A percentile compares a stretch with the other conserved stretches of the same genome.
phyloP scores from a whole-genome alignment of 1,140 invertebrate genomes.

The Tetramorium alpestre region DNA sequence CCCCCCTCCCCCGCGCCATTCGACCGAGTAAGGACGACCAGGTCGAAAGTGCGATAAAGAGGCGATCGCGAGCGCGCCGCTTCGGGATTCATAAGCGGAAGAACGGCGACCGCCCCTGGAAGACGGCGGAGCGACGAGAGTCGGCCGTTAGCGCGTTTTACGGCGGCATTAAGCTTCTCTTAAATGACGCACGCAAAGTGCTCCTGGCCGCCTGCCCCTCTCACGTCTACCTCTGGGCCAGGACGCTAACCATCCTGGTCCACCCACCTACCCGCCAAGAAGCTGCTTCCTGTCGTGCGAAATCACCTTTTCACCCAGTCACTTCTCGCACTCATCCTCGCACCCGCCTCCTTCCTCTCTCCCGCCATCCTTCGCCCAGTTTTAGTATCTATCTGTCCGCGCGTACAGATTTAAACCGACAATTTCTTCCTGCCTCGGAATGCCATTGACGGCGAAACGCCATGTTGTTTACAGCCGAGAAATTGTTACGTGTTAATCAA shows the following conservation, averaged over 20 bases:
- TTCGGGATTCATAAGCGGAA: slow-evolving; percentile 39
- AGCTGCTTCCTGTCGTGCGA: slow-evolving; percentile 46
- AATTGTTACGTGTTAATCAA: slow-evolving; percentile 15
- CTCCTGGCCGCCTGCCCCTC: slow-evolving; percentile 11
- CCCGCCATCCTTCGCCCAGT: not conserved
- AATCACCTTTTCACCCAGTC: slow-evolving; percentile 52
- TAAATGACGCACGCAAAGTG: slow-evolving; percentile 78
- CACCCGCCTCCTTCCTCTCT: not conserved
- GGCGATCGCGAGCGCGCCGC: slow-evolving; percentile 29
- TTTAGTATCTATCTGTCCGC: slow-evolving; percentile 34
- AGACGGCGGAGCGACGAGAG: slow-evolving; percentile 59
- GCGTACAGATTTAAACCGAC: slow-evolving; percentile 29
- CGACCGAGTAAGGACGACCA: not conserved
- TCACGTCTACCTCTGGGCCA: slow-evolving; percentile 29
- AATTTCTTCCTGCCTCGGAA: not conserved
- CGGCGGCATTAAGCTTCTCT: slow-evolving; percentile 78
- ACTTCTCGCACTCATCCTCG: slow-evolving; percentile 38
- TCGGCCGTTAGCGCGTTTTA: slow-evolving; percentile 77
- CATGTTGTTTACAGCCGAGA: not conserved
- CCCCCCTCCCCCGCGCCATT: not conserved
- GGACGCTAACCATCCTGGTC: slow-evolving; percentile 45
- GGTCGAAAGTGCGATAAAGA: slow-evolving; percentile 40
- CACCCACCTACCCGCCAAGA: slow-evolving; percentile 49
- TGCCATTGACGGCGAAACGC: not conserved
- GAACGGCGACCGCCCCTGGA: slow-evolving; percentile 44